phyloP scores from a whole-genome alignment of 2,113 vertebrate genomes.

The Halichoeres trimaculatus region DNA sequence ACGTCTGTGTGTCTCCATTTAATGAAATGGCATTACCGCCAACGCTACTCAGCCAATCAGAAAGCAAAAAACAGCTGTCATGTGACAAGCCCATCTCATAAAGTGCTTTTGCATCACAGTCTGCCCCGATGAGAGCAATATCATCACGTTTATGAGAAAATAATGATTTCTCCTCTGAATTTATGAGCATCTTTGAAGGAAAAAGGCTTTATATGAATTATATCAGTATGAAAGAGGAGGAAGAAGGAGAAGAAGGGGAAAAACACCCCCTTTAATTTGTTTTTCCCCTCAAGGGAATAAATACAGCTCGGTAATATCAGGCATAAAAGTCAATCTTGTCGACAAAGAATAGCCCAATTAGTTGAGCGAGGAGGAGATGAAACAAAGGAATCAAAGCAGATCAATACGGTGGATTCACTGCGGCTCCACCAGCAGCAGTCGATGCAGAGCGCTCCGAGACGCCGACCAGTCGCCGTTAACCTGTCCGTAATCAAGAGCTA shows the following conservation, averaged over 20 bases:
- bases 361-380: slow-evolving; percentile 66
- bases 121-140: slow-evolving; percentile 79
- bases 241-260: slow-evolving; percentile 12
- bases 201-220: slow-evolving; percentile 75
- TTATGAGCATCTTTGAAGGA: slow-evolving; percentile 73
- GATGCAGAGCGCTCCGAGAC: slow-evolving; percentile 49
- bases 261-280: slow-evolving; percentile 76
- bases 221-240: slow-evolving; percentile 52
- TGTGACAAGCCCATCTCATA: slow-evolving; percentile 75
- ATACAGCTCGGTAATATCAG: slow-evolving; percentile 75
- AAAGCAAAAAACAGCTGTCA: slow-evolving; percentile 41
- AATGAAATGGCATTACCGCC: slow-evolving; percentile 68
- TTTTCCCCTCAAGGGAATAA: slow-evolving; percentile 77
- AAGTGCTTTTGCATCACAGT: slow-evolving; percentile 73
- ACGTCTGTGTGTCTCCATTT: slow-evolving; percentile 64
- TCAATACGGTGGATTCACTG: slow-evolving; percentile 73
- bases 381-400: slow-evolving; percentile 79
- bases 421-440: slow-evolving; percentile 50
- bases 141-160: slow-evolving; percentile 83
- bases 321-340: slow-evolving; percentile 78
- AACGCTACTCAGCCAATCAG: slow-evolving; percentile 60
- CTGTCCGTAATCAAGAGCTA: slow-evolving; percentile 48
- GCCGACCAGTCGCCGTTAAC: slow-evolving; percentile 41
- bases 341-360: slow-evolving; percentile 79
- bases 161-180: slow-evolving; percentile 82